Conservation (phyloP, 2,888 invertebrate species). For the Dendrolimus houi region DNA sequence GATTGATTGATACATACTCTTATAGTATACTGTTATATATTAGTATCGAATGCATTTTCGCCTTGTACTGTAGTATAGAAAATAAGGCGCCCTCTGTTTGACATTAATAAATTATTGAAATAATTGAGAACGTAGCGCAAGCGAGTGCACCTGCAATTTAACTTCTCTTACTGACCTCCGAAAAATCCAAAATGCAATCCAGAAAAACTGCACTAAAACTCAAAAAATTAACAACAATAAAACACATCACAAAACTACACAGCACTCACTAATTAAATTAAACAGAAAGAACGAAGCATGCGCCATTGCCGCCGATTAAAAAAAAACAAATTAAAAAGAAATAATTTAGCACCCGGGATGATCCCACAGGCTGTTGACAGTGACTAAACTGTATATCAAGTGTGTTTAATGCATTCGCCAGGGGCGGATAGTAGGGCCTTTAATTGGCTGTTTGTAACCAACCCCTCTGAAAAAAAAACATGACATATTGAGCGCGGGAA, state of each 20-base stretch:
- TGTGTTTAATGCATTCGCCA: constrained; percentile 64
- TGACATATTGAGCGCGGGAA: constrained; percentile 73
- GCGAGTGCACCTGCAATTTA: background rate
- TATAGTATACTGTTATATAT: no score
- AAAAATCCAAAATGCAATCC: constrained; percentile 32
- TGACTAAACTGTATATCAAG: constrained; percentile 67
- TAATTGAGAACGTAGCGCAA: no score
- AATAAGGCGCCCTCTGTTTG: background rate
- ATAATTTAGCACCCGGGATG: constrained; percentile 34
- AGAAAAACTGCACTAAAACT: constrained; percentile 18
- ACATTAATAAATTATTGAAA: background rate
- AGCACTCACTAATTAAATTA: constrained; percentile 69
- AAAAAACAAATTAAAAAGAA: background rate
- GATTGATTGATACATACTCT: no score
- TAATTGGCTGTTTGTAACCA: constrained; percentile 75
- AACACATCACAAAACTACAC: constrained; percentile 58
- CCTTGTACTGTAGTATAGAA: background rate
- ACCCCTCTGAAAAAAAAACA: constrained; percentile 70
- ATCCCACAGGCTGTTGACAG: constrained; percentile 50
- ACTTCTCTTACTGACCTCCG: constrained; percentile 30
- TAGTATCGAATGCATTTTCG: no score
- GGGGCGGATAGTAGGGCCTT: constrained; percentile 16
- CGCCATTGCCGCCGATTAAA: constrained; percentile 35
- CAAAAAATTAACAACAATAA: constrained; percentile 25
- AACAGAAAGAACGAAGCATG: constrained; percentile 44